A percentile compares a stretch with the other conserved stretches of the same genome.
These are phyloP conservation scores for Creontiades dilutus DNA, from an alignment of 2,888 invertebrate species.

Conservation along the genomic window DNA sequence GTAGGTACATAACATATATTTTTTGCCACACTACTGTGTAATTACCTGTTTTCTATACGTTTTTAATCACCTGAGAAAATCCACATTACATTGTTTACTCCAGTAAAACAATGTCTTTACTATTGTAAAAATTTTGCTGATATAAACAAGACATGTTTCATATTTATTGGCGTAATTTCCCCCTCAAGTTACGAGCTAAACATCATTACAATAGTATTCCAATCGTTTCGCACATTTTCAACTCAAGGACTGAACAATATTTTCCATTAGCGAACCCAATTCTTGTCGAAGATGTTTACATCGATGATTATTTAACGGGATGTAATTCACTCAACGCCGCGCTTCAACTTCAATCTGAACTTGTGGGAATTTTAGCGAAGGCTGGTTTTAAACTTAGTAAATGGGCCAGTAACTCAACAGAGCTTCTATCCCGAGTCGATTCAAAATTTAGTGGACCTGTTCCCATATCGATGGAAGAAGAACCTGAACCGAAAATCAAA, in stretches of 20 bases:
- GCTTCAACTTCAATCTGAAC: neutral
- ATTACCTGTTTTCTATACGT: too few relatives aligned
- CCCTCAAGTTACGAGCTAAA: neutral
- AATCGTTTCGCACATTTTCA: neutral
- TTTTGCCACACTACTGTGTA: too few relatives aligned
- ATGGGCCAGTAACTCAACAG: constrained; percentile 54
- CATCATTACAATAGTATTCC: neutral
- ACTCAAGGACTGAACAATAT: neutral
- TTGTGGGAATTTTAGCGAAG: neutral
- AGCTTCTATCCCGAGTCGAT: neutral
- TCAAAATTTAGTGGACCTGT: too few relatives aligned
- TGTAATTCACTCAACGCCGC: neutral
- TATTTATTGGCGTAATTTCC: too few relatives aligned
- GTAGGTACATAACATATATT: too few relatives aligned
- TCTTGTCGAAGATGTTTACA: constrained; percentile 20
- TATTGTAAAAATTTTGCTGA: too few relatives aligned
- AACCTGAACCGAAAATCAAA: constrained; percentile 66
- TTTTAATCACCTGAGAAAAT: too few relatives aligned
- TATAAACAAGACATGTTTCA: too few relatives aligned
- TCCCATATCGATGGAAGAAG: neutral
- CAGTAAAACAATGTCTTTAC: too few relatives aligned
- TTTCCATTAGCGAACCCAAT: constrained; percentile 7
- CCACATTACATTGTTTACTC: too few relatives aligned
- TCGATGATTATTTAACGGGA: constrained; percentile 5
- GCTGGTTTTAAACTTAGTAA: constrained; percentile 59